Conservation (phyloP, 2,888 invertebrate species). For the Carcina quercana region DNA sequence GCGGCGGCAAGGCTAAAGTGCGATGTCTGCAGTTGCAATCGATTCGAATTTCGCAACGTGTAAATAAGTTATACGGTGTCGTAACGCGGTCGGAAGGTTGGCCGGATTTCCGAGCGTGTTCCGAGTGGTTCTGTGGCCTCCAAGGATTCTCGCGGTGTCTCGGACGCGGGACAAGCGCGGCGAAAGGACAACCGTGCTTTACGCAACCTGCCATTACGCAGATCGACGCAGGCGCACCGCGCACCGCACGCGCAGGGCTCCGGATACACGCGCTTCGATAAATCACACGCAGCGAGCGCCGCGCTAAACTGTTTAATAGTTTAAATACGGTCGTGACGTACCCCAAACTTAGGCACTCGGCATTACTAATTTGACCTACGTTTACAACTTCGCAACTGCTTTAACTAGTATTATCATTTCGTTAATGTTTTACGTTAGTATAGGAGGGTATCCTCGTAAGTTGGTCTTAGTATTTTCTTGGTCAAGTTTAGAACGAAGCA, state of each 20-base stretch:
- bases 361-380: slow-evolving; percentile 60
- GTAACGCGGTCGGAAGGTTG: slow-evolving; percentile 73
- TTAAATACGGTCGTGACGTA: slow-evolving; percentile 37
- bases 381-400: slow-evolving; percentile 55
- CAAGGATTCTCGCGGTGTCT: slow-evolving; percentile 65
- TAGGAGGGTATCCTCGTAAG: slow-evolving; percentile 31
- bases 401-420: slow-evolving; percentile 55
- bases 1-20: slow-evolving; percentile 65
- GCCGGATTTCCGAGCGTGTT: slow-evolving; percentile 74
- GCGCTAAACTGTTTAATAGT: slow-evolving; percentile 14
- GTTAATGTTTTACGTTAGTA: slow-evolving; percentile 41
- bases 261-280: no score
- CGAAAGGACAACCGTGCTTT: slow-evolving; percentile 51
- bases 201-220: slow-evolving; percentile 40
- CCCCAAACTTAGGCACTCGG: slow-evolving; percentile 38
- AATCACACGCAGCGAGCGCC: not conserved
- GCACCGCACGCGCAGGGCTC: no score
- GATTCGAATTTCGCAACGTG: slow-evolving; percentile 72
- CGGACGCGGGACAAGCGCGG: slow-evolving; percentile 38
- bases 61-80: slow-evolving; percentile 71
- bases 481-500: slow-evolving; percentile 36
- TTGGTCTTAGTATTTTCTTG: slow-evolving; percentile 40
- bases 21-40: slow-evolving; percentile 72
- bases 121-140: slow-evolving; percentile 66
- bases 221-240: slow-evolving; percentile 18